phyloP scores from a whole-genome alignment of 2,888 invertebrate species.

The Villa cingulata region DNA sequence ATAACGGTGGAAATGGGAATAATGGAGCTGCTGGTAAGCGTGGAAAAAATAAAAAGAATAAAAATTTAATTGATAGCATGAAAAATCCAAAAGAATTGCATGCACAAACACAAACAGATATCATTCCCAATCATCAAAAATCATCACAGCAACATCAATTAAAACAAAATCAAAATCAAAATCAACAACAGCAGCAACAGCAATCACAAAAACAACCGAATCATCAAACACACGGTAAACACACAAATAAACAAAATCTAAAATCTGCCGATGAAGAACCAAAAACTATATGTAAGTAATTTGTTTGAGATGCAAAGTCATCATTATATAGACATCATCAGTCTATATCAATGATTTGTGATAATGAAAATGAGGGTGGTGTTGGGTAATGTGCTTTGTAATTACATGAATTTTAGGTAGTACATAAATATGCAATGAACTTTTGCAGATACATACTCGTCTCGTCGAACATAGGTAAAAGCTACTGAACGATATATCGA shows the following conservation, averaged over 20 bases:
- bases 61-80: conserved; percentile 9
- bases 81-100: not conserved
- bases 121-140: conserved; percentile 2
- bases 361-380: too few relatives aligned
- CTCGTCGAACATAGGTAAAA: too few relatives aligned
- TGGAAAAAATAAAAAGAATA: conserved; percentile 27
- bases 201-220: conserved; percentile 21
- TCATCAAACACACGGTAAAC: conserved; percentile 26
- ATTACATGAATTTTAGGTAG: too few relatives aligned
- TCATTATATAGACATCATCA: too few relatives aligned
- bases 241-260: conserved; percentile 10
- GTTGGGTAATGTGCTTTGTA: too few relatives aligned
- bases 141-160: not conserved
- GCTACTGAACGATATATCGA: too few relatives aligned
- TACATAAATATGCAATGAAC: too few relatives aligned
- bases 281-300: not conserved
- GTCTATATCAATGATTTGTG: too few relatives aligned
- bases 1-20: conserved; percentile 36
- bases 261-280: conserved; percentile 2
- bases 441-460: too few relatives aligned
- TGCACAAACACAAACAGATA: not conserved
- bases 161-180: conserved; percentile 4
- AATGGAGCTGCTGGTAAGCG: conserved; percentile 22
- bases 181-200: conserved; percentile 6
- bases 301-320: too few relatives aligned